Percentiles rank a stretch among this genome's conserved stretches.
phyloP scores from a whole-genome alignment of 2,888 invertebrate genomes.

The Hermaeophaga mercurialis region DNA sequence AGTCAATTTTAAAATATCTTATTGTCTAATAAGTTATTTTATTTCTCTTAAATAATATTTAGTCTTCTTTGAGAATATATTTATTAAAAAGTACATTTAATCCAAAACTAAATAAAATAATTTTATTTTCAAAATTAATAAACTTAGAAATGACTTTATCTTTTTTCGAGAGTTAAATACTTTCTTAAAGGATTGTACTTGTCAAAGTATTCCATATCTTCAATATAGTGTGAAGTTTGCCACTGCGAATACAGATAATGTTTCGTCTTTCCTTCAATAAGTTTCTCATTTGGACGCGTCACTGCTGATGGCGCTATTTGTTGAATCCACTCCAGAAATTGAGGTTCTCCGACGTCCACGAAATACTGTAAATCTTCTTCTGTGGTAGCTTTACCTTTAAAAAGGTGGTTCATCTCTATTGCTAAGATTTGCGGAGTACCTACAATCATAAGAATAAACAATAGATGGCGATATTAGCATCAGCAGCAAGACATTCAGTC shows the following conservation, averaged over 20 bases:
- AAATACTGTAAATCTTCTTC: neutral
- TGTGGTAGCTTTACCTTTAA: neutral
- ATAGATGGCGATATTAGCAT: too few relatives aligned
- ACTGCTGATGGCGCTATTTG: neutral
- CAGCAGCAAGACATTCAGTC: too few relatives aligned
- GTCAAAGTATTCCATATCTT: neutral
- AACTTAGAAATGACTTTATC: too few relatives aligned
- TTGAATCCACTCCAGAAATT: neutral
- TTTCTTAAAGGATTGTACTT: neutral
- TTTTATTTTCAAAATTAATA: too few relatives aligned
- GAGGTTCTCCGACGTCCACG: neutral
- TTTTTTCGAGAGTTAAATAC: neutral
- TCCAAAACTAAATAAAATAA: too few relatives aligned
- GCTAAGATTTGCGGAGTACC: slow-evolving; percentile 1
- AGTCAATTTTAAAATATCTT: too few relatives aligned
- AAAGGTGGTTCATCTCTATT: neutral
- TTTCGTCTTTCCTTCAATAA: neutral
- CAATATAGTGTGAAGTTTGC: neutral
- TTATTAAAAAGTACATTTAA: too few relatives aligned
- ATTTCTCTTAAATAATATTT: too few relatives aligned
- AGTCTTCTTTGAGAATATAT: too few relatives aligned
- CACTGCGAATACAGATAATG: neutral
- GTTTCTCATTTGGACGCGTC: neutral
- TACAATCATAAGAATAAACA: neutral
- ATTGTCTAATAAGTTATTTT: too few relatives aligned